A percentile compares a stretch with the other conserved stretches of the same genome.
Conservation (phyloP, 2,888 invertebrate species). For the Chaetogeoica ovagalla region DNA sequence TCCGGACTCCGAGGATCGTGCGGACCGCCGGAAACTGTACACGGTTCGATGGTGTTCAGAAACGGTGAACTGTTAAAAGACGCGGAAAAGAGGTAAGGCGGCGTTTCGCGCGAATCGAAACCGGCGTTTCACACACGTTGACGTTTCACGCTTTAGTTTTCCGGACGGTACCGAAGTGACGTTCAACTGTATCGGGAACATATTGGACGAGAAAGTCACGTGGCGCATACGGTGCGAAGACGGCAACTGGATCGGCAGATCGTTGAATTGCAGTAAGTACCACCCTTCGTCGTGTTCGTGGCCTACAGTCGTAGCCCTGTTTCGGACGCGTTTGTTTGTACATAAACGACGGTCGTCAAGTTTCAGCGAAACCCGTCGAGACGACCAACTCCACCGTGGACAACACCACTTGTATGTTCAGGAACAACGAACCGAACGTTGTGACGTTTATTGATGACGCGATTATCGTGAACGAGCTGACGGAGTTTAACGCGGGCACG, state of each 20-base stretch:
- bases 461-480: conserved; percentile 73
- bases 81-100: conserved; percentile 65
- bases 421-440: conserved; percentile 77
- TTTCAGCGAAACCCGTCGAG: conserved; percentile 51
- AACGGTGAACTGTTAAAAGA: conserved; percentile 72
- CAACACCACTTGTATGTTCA: conserved; percentile 76
- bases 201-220: conserved; percentile 78
- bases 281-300: too few species aligned
- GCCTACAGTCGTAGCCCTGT: too few species aligned
- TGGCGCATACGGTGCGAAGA: conserved; percentile 86
- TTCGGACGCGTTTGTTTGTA: not conserved
- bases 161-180: conserved; percentile 82
- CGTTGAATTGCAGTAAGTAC: conserved; percentile 74
- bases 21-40: conserved; percentile 72
- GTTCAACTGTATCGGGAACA: conserved; percentile 79
- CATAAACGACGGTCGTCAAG: not conserved
- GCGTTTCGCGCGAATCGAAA: not conserved
- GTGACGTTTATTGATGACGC: conserved; percentile 81
- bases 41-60: conserved; percentile 72
- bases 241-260: conserved; percentile 81
- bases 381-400: conserved; percentile 56
- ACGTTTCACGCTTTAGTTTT: conserved; percentile 61
- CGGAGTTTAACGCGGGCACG: conserved; percentile 77
- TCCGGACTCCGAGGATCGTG: conserved; percentile 61
- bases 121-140: not conserved